Base-by-base conservation (phyloP, 2,888 invertebrate genomes). In the Eristalis intricaria region DNA sequence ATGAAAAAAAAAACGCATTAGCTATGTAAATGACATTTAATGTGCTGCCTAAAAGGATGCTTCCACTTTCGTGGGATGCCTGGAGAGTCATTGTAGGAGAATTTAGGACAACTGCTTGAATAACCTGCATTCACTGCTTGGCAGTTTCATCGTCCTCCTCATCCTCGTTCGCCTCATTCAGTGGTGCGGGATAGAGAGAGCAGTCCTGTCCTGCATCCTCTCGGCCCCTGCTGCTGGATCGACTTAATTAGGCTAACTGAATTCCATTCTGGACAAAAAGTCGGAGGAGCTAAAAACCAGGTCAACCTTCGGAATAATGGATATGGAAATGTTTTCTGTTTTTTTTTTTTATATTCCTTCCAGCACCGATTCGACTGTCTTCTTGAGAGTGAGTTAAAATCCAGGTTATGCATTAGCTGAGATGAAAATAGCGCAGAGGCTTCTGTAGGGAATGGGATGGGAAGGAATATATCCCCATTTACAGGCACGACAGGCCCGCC, bases 201-300 rank as follows among this genome's bases (percentile, higher is more conserved):
- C 7, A 15, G 22, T 60, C 26, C 26, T 26, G 23, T 60, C 13
- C 56, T 22, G 19, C 32, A 60, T 56, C 22, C 60, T 65, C 22
- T 2, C 29, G 7, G 4, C 2, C 11, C 5, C 23, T 32, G 43
- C 61, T 66, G 22, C 61, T 63, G 69, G 61, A 35, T 60, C 69
- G 35, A 50, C 61, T 63, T 69, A 77, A 77, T 77, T 77, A 77
- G 77, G 77, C 22, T 77, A 77, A 77, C 76, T 43, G 60, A 68
- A 50, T 76, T 76, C 13, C 13, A 4, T 38, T 29, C 15, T 19
- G 60, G 50, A 22, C 35, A 50, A 23, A 23, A 64, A 15, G 60
- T 26, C 11, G 7, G 60, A 8, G 26, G 11, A 60, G 13, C 13
- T 32, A 15, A 68, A 68, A 77, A 77, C 68, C 60, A 69, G 60